Conservation (phyloP, 1,140 invertebrate genomes). For the Drosophila ironensis region DNA sequence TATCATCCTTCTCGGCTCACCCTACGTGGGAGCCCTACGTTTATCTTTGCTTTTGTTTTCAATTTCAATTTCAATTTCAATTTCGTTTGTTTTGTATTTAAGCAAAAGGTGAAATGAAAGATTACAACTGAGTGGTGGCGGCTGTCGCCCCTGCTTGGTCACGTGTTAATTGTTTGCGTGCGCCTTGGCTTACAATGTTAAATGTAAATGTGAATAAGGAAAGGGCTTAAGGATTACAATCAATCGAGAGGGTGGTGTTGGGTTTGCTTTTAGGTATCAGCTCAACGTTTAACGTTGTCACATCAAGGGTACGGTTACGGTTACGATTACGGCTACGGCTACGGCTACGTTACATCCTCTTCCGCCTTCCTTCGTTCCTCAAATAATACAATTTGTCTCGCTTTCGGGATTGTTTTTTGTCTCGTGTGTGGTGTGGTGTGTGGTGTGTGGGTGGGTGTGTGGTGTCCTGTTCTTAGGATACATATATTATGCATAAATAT, state of each 20-base stretch:
- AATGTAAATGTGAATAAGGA: neutral
- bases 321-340: no score
- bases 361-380: neutral
- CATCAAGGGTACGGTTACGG: neutral
- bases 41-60: no score
- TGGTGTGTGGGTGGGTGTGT: conserved; percentile 10
- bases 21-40: no score
- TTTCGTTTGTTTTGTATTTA: no score
- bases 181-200: neutral
- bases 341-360: no score
- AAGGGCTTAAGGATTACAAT: neutral
- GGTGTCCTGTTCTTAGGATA: conserved; percentile 12
- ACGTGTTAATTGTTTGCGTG: neutral
- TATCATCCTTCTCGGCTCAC: no score
- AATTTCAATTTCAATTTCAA: no score
- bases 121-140: no score
- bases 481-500: neutral
- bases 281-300: conserved; percentile 7
- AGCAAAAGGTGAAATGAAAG: no score
- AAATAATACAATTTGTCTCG: neutral
- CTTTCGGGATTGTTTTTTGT: no score
- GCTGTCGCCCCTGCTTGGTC: no score
- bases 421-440: neutral
- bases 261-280: neutral
- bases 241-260: neutral